Evolutionary conservation across 2,113 vertebrate species (phyloP), one percentile per base, ranked within the genome.

Genomic region (Leucoraja erinaceus): DNA sequence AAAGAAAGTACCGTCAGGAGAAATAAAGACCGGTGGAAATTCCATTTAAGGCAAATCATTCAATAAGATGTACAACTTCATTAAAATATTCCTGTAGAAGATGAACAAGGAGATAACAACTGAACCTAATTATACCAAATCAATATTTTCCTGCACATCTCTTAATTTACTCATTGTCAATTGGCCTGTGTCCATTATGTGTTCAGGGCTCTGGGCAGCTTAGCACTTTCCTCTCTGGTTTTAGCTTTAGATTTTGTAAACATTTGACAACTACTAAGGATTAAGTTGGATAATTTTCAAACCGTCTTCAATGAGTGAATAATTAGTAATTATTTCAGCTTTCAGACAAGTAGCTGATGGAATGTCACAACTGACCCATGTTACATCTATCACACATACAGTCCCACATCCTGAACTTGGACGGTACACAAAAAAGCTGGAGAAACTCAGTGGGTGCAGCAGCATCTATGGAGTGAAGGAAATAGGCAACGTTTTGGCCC

Each of bases 91-190:
- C 59, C 59, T 63, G 83, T 88, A 28, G 59, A 63, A 88, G 59
- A 88, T 63, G 63, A 88, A 86, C 59, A 61, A 86, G 81, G 81
- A 61, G 28, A 86, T 86, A n/a, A 86, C 81, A 86, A 61, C 56
- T 86, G 56, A 86, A 63, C n/a, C 83, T 88, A 88, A 88, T 88
- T 63, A 31, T 66, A 63, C 59, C 59, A 88, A n/a, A 88, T 88
- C 83, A 88, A 88, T 88, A 88, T 63, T 88, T 88, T 63, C 83
- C 59, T 88, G 12, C 83, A 88, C 59, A 33, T 63, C 28, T 88
- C 83, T 88, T 63, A 66, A 63, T 63, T 88, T 88, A 88, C n/a
- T 28, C 28, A 88, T 88, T 88, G 83, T n/a, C 81, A n/a, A 61
- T 59, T n/a, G 20, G 81, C n/a, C 61, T 88, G 18, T 88, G 83